A percentile compares a stretch with the other conserved stretches of the same genome.
Evolutionary conservation across 2,888 invertebrate species (phyloP).

Genomic region (Cinara cedri): DNA sequence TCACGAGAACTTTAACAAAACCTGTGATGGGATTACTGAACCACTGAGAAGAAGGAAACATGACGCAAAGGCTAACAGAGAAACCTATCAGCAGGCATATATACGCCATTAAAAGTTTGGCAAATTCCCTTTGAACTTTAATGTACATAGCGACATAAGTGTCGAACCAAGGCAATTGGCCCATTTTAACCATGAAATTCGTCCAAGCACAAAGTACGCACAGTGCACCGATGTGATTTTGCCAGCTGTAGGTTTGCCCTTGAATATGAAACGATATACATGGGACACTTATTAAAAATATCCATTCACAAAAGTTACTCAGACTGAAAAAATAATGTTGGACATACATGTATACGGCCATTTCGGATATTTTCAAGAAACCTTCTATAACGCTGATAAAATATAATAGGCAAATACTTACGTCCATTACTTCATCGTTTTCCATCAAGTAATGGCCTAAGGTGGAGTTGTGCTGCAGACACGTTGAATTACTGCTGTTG

Average conservation of each 20-base stretch:
- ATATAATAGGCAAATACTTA: conserved; percentile 14
- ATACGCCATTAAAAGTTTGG: conserved; percentile 82
- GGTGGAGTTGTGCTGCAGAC: conserved; percentile 77
- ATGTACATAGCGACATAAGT: conserved; percentile 91
- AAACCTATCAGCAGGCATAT: conserved; percentile 84
- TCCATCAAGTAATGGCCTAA: conserved; percentile 66
- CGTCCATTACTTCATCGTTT: conserved; percentile 27
- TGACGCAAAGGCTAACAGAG: conserved; percentile 85
- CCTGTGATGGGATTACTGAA: conserved; percentile 85
- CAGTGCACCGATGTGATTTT: conserved; percentile 85
- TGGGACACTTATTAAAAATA: conserved; percentile 82
- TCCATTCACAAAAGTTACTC: conserved; percentile 87
- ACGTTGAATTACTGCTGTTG: conserved; percentile 66
- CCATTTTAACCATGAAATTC: conserved; percentile 87
- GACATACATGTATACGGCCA: conserved; percentile 79
- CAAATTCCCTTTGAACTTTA: conserved; percentile 84
- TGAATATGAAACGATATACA: conserved; percentile 77
- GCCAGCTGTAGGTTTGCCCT: conserved; percentile 78
- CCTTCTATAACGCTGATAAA: conserved; percentile 66
- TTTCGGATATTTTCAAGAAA: conserved; percentile 79
- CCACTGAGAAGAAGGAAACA: conserved; percentile 81
- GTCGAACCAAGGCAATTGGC: conserved; percentile 84
- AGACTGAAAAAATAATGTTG: conserved; percentile 81
- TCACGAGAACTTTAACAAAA: conserved; percentile 81
- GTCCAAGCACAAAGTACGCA: conserved; percentile 86